Base-by-base conservation (phyloP, 2,888 invertebrate species). In the Baronia brevicornis region DNA sequence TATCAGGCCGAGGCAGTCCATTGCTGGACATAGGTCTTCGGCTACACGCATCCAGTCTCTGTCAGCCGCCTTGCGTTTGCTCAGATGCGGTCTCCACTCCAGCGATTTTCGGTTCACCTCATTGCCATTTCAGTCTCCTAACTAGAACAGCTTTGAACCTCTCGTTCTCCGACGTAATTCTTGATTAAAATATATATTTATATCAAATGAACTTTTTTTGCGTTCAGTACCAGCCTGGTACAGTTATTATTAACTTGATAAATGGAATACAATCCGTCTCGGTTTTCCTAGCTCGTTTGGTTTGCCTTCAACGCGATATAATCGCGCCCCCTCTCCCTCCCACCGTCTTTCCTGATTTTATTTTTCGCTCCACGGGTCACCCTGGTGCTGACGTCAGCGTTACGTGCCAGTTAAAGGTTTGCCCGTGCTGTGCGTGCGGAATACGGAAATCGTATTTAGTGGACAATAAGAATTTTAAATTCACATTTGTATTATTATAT, bases 191-290 rank as follows among this genome's bases (percentile, higher is more conserved):
- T n/a, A n/a, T n/a, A n/a, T 8, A n/a, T 7, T 14, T 9, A 26
- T 17, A 13, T 7, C 5, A 23, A 14, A 19, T 8, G 23, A 7
- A n/a, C 1, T 15, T 13, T 18, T 21, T 39, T 20, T 45, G 36
- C 39, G 10, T 26, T 27, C 41, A 22, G 28, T 43, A 41, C 35
- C 9, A n/a, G n/a, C n/a, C n/a, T n/a, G n/a, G n/a, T n/a, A n/a
- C 6, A 34, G 24, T 35, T 43, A 41, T 46, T 49, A 43, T 41
- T 52, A 54, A 54, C 51, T 59, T 61, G 62, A 65, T 64, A 54
- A 62, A 66, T 63, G 51, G 49, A 43, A 40, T 49, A 38, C 46
- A 51, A 63, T 61, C 57, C 51, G 52, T 48, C 50, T 54, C 50
- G 52, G 52, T 52, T 49, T 44, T 44, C 45, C 44, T 39, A 35